Percentiles rank a stretch among this genome's conserved stretches.
phyloP scores from a whole-genome alignment of 1,140 invertebrate genomes.

The Popillia japonica region DNA sequence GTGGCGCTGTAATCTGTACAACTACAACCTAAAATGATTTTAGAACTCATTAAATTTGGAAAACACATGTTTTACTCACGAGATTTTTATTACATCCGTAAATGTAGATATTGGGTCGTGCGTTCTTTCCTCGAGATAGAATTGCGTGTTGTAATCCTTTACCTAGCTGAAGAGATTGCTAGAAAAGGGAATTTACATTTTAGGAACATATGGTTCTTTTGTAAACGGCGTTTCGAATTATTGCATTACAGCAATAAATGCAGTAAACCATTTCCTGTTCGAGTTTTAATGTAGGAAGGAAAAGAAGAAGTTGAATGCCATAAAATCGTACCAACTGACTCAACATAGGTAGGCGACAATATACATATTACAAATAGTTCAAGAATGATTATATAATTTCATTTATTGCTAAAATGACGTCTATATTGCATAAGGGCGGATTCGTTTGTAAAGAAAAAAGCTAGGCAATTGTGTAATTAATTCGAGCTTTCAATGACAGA shows the following conservation, averaged over 20 bases:
- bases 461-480: too few relatives aligned
- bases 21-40: background rate
- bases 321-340: too few relatives aligned
- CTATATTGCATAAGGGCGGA: too few relatives aligned
- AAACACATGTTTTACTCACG: constrained; percentile 7
- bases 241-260: background rate
- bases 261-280: constrained; percentile 1
- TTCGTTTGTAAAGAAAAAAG: too few relatives aligned
- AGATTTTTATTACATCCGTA: constrained; percentile 13
- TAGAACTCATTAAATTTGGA: constrained; percentile 5
- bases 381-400: too few relatives aligned
- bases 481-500: too few relatives aligned
- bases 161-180: background rate
- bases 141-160: background rate
- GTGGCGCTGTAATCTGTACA: background rate
- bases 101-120: background rate
- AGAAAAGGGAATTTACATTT: background rate
- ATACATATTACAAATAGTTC: too few relatives aligned
- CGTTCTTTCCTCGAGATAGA: background rate
- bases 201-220: background rate
- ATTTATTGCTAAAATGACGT: too few relatives aligned
- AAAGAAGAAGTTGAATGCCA: too few relatives aligned
- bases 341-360: too few relatives aligned
- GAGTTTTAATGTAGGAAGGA: too few relatives aligned
- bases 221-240: background rate